Percentiles rank a stretch among this genome's conserved stretches.
Conservation (phyloP, 2,797 vertebrate genomes). For the Tinamus major region DNA sequence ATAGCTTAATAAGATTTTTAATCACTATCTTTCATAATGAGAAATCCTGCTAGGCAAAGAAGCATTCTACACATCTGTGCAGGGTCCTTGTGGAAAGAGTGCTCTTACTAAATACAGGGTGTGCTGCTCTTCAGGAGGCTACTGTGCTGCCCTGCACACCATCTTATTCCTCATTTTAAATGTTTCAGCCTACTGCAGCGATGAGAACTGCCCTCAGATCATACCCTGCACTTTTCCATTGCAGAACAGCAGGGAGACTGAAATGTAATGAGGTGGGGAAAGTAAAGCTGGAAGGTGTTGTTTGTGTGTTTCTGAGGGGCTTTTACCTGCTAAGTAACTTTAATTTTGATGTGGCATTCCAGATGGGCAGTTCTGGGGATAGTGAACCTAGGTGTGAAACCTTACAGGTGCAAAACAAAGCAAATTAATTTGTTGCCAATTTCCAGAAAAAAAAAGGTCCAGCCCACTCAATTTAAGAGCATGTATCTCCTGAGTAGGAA, state of each 20-base stretch:
- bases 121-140: background rate
- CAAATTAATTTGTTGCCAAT: background rate
- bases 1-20: slow-evolving; percentile 66
- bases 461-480: background rate
- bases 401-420: background rate
- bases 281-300: background rate
- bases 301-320: background rate
- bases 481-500: rapidly evolving
- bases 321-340: background rate
- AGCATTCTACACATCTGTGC: slow-evolving; percentile 1
- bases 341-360: background rate
- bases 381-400: background rate
- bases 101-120: background rate
- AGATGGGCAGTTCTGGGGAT: background rate
- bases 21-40: slow-evolving; percentile 49
- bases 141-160: rapidly evolving
- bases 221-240: background rate
- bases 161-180: background rate
- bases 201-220: background rate
- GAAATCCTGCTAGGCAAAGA: slow-evolving; percentile 41
- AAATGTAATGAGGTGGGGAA: rapidly evolving
- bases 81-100: background rate
- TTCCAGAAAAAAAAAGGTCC: background rate
- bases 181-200: background rate
- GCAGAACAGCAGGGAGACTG: background rate